Percentiles rank a stretch among this genome's conserved stretches.
Conservation (phyloP, 2,797 vertebrate species). For the Helarctos malayanus region DNA sequence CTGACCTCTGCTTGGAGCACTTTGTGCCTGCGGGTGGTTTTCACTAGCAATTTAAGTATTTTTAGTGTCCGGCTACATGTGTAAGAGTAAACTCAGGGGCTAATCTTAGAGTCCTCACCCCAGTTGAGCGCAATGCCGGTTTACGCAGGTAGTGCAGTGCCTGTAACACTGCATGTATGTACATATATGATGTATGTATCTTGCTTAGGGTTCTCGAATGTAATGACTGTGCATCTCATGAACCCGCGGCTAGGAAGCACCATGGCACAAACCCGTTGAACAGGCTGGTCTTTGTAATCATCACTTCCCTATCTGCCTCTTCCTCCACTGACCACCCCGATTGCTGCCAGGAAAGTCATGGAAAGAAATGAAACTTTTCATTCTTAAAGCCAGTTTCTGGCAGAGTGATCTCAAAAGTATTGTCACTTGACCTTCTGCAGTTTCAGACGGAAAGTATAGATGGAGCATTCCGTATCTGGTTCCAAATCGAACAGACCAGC, state of each 20-base stretch:
- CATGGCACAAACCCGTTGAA: not conserved
- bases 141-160: not conserved
- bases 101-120: not conserved
- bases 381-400: not conserved
- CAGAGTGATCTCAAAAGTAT: not conserved
- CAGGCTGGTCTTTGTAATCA: not conserved
- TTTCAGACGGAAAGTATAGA: not conserved
- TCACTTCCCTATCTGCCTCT: not conserved
- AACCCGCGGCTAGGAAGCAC: constrained; percentile 21
- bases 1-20: not conserved
- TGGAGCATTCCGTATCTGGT: not conserved
- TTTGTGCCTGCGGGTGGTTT: not conserved
- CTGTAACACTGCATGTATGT: not conserved
- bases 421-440: not conserved
- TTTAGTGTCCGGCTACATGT: accelerated
- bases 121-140: not conserved
- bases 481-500: not conserved
- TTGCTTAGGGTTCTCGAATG: not conserved
- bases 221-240: not conserved
- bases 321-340: not conserved
- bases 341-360: not conserved
- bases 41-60: not conserved
- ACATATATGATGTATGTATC: accelerated
- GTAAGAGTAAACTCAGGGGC: not conserved
- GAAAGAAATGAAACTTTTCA: not conserved